Evolutionary conservation across 2,113 vertebrate species (phyloP).

Genomic region (Muntiacus muntjak): DNA sequence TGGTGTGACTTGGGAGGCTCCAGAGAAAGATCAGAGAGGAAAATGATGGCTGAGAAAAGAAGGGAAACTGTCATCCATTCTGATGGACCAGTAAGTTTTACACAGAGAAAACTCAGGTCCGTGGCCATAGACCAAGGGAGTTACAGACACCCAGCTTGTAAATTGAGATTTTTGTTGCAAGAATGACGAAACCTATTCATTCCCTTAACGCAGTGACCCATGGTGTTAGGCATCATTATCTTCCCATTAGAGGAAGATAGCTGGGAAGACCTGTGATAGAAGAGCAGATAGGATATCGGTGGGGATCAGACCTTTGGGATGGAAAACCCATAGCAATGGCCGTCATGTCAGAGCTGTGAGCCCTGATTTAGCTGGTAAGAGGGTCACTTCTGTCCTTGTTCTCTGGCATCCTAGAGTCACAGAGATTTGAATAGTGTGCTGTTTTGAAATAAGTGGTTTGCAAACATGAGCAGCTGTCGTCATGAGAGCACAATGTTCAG

Average conservation of each 20-base stretch:
- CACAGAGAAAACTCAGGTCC: background rate
- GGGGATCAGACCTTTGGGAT: background rate
- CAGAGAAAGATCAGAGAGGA: background rate
- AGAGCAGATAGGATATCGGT: background rate
- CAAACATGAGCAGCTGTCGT: slow-evolving; percentile 28
- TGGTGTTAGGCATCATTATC: background rate
- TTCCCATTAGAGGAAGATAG: background rate
- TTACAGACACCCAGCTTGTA: background rate
- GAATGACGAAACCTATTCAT: background rate
- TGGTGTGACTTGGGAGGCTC: background rate
- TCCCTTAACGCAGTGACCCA: background rate
- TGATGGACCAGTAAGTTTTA: background rate
- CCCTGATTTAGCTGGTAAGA: background rate
- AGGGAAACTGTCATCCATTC: background rate
- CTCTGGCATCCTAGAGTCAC: background rate
- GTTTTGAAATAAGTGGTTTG: slow-evolving; percentile 40
- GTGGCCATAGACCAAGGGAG: background rate
- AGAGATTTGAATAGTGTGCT: background rate
- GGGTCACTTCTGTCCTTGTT: background rate
- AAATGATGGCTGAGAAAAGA: background rate
- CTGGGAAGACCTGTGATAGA: background rate
- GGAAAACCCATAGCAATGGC: background rate
- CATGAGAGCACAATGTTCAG: slow-evolving; percentile 18
- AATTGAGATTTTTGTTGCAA: background rate
- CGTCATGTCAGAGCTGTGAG: background rate